phyloP scores from a whole-genome alignment of 2,797 vertebrate species.

The Rhinichthys osculus region DNA sequence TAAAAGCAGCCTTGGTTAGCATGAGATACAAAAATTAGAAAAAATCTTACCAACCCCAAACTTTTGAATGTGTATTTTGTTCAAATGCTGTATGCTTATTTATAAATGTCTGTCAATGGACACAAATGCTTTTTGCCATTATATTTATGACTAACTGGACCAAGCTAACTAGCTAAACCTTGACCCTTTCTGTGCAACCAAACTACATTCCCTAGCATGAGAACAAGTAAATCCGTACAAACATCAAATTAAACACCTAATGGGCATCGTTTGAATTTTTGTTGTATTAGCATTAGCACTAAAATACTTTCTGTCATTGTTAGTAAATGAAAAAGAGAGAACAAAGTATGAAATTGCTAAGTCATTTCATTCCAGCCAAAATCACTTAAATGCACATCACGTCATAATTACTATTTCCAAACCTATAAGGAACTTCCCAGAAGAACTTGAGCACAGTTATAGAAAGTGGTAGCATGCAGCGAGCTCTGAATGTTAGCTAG shows the following conservation, averaged over 20 bases:
- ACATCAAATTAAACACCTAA: not conserved
- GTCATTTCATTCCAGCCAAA: not conserved
- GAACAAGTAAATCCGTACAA: not conserved
- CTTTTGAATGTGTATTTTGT: not conserved
- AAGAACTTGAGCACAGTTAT: not conserved
- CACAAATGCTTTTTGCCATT: not conserved
- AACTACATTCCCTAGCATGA: not conserved
- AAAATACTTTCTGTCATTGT: not conserved
- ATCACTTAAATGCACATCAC: not conserved
- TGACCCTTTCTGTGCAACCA: not conserved
- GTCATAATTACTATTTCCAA: not conserved
- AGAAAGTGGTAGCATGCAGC: not conserved
- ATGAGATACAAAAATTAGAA: not conserved
- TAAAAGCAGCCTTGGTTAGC: not conserved
- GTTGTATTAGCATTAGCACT: not conserved
- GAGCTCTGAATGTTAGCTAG: not conserved
- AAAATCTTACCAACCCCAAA: not conserved
- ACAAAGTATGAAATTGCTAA: not conserved
- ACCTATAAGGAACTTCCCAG: not conserved
- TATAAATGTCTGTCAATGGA: not conserved
- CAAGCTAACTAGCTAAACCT: not conserved
- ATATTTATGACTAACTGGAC: not conserved
- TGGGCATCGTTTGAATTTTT: not conserved
- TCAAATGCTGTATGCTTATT: not conserved
- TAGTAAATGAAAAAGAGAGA: not conserved